These are phyloP conservation scores for Diorhabda carinulata DNA, from an alignment of 1,140 invertebrate genomes.

Conservation along the genomic window DNA sequence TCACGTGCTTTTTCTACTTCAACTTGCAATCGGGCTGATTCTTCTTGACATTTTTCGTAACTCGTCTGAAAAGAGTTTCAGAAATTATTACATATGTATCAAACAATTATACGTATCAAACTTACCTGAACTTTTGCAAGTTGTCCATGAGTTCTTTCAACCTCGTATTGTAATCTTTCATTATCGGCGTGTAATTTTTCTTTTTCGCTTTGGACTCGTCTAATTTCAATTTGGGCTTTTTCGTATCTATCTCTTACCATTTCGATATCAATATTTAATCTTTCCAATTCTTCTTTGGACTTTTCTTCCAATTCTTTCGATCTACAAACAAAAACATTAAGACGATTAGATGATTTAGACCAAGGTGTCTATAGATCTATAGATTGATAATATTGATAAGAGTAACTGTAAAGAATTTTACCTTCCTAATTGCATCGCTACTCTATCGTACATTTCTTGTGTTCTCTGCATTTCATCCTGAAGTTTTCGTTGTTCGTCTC, in stretches of 20 bases:
- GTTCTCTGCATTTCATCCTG: conserved; percentile 79
- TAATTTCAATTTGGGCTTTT: conserved; percentile 78
- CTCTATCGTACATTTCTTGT: conserved; percentile 83
- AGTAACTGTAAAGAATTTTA: neutral
- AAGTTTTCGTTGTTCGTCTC: conserved; percentile 80
- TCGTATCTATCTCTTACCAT: conserved; percentile 87
- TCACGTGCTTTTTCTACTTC: conserved; percentile 89
- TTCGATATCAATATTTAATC: conserved; percentile 71
- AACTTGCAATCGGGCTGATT: conserved; percentile 76
- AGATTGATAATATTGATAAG: neutral
- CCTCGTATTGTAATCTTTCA: conserved; percentile 80
- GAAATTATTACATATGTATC: neutral
- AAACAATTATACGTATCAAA: neutral
- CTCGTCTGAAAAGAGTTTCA: conserved; percentile 29
- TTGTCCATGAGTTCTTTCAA: conserved; percentile 78
- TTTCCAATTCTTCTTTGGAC: conserved; percentile 81
- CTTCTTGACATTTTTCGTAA: conserved; percentile 85
- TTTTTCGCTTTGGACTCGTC: conserved; percentile 76
- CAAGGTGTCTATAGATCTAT: neutral
- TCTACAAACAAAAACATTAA: conserved; percentile 44
- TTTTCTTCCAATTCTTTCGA: conserved; percentile 89
- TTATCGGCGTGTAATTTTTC: conserved; percentile 80
- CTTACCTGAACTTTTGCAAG: conserved; percentile 73
- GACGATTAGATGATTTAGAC: too few species aligned
- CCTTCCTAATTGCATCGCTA: conserved; percentile 69